A percentile compares a stretch with the other conserved stretches of the same genome.
phyloP scores from a whole-genome alignment of 2,888 invertebrate species.

The Eilema sororculum region DNA sequence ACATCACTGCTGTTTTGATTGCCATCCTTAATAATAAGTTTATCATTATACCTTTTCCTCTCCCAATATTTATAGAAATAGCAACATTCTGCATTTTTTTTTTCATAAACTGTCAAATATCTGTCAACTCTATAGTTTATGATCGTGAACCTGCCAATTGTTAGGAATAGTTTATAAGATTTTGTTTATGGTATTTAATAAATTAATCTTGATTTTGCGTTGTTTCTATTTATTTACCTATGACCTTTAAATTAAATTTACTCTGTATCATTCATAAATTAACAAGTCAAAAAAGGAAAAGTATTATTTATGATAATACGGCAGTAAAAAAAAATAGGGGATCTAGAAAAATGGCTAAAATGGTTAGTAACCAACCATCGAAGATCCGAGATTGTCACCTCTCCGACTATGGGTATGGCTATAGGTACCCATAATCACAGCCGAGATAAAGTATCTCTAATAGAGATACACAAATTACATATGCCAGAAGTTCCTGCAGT shows the following conservation, averaged over 20 bases:
- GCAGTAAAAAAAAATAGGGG: too few relatives aligned
- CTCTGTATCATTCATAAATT: not conserved
- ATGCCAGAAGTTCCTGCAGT: too few relatives aligned
- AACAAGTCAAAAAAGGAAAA: too few relatives aligned
- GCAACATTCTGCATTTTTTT: constrained; percentile 19
- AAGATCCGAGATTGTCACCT: too few relatives aligned
- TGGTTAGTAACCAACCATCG: too few relatives aligned
- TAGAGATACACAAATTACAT: too few relatives aligned
- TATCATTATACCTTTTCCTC: constrained; percentile 17
- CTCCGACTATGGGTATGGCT: too few relatives aligned
- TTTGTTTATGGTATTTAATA: constrained; percentile 71
- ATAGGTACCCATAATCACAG: too few relatives aligned
- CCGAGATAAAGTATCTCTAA: too few relatives aligned
- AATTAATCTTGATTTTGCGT: constrained; percentile 80
- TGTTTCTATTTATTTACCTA: constrained; percentile 66
- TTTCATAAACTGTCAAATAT: not conserved
- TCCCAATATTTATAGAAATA: constrained; percentile 18
- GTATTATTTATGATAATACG: too few relatives aligned
- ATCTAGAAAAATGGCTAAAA: too few relatives aligned
- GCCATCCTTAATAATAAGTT: constrained; percentile 46
- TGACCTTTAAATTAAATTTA: not conserved
- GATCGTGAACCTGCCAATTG: constrained; percentile 42
- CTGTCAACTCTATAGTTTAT: constrained; percentile 31
- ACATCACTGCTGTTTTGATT: constrained; percentile 74
- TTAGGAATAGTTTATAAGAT: constrained; percentile 50